Evolutionary conservation across 2,113 vertebrate species (phyloP).

Genomic region (Dasypus novemcinctus): DNA sequence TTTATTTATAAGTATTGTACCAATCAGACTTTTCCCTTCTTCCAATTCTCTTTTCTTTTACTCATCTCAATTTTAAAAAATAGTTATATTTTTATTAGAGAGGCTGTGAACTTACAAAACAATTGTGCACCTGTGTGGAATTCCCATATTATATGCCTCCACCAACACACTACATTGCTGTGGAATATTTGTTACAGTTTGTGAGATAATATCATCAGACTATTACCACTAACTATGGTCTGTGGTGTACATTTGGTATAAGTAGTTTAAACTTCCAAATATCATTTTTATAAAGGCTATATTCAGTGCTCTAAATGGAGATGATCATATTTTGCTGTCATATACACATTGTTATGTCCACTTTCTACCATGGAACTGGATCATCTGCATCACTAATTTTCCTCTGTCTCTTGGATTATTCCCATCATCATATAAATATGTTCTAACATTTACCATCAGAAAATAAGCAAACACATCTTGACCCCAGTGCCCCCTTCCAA

Average conservation of each 20-base stretch:
- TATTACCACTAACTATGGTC: too few relatives aligned
- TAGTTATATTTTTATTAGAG: background rate
- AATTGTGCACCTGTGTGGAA: too few relatives aligned
- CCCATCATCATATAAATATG: background rate
- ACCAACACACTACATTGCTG: too few relatives aligned
- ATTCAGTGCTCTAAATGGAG: background rate
- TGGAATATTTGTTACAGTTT: too few relatives aligned
- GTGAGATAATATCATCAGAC: too few relatives aligned
- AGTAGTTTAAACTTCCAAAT: background rate
- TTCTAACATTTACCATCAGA: background rate
- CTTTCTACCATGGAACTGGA: background rate
- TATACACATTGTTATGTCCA: background rate
- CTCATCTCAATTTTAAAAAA: background rate
- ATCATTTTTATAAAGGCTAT: background rate
- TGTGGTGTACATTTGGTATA: too few relatives aligned
- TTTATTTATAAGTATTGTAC: background rate
- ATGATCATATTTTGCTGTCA: background rate
- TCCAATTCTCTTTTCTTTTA: background rate
- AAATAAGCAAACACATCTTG: background rate
- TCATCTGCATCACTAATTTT: background rate
- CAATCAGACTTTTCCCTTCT: background rate
- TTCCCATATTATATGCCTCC: too few relatives aligned
- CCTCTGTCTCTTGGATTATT: background rate
- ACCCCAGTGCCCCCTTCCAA: accelerated
- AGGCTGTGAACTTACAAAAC: too few relatives aligned